Base-by-base conservation (phyloP, 2,888 invertebrate species). In the Steinernema carpocapsae region DNA sequence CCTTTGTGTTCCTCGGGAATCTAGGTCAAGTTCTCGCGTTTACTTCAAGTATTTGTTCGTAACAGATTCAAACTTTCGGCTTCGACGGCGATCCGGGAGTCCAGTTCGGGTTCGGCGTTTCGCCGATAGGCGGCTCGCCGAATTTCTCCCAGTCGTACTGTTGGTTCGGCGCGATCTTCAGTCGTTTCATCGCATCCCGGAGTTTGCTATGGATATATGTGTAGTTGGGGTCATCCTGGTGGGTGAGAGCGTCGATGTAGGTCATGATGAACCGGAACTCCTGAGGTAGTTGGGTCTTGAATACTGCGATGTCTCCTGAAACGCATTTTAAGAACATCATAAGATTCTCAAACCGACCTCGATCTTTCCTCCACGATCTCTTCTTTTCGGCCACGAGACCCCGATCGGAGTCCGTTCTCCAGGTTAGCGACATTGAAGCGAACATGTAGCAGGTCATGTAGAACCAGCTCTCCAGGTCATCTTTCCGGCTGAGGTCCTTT, bases 1-100 rank as follows among this genome's bases (percentile, higher is more conserved):
- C n/a, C n/a, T n/a, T n/a, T n/a, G n/a, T n/a, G 2, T 24, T 4
- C n/a, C 14, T 43, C 14, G 14, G 2, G 26, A 56, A 56, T 56
- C 56, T 22, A 19, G 56, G 56, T 56, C 56, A 56, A 56, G 56
- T 56, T 56, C 56, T 56, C 17, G 24, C 43, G 43, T 14, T n/a
- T n/a, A n/a, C n/a, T n/a, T n/a, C n/a, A n/a, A n/a, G n/a, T n/a
- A n/a, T n/a, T n/a, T n/a, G n/a, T n/a, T n/a, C n/a, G n/a, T n/a
- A n/a, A n/a, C n/a, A n/a, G n/a, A n/a, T n/a, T n/a, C n/a, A n/a
- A n/a, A n/a, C n/a, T n/a, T n/a, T n/a, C n/a, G n/a, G 14, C 43
- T 43, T 43, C 14, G 43, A 43, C 43, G 43, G 43, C n/a, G n/a
- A n/a, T n/a, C n/a, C n/a, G n/a, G n/a, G n/a, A 7, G 43, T 43